A percentile compares a stretch with the other conserved stretches of the same genome.
Conservation (phyloP, 2,797 vertebrate genomes). For the Phalloptychus januarius region DNA sequence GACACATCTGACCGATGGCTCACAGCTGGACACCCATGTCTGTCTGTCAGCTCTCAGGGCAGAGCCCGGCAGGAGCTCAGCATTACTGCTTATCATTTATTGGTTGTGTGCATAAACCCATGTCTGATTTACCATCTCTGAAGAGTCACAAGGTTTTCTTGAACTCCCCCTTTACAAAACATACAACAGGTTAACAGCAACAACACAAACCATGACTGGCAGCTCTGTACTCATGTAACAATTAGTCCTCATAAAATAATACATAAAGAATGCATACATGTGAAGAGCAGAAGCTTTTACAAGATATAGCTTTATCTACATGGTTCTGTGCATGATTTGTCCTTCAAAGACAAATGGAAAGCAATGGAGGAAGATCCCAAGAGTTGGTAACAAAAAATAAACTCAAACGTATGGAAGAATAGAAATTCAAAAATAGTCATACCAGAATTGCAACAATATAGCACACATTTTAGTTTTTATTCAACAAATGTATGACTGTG, state of each 20-base stretch:
- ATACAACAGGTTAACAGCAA: slow-evolving; percentile 47
- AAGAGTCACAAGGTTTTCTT: slow-evolving; percentile 31
- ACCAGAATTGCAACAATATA: slow-evolving; percentile 65
- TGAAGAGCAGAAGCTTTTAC: slow-evolving; percentile 39
- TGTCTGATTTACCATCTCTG: slow-evolving; percentile 33
- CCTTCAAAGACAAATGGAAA: slow-evolving; percentile 49
- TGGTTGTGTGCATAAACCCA: slow-evolving; percentile 40
- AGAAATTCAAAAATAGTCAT: slow-evolving; percentile 61
- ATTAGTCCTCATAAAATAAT: slow-evolving; percentile 46
- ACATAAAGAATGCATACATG: slow-evolving; percentile 54
- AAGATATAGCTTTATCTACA: slow-evolving; percentile 60
- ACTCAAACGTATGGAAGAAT: slow-evolving; percentile 49
- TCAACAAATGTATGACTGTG: slow-evolving; percentile 55
- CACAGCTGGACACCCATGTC: slow-evolving; percentile 71
- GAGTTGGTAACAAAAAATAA: slow-evolving; percentile 49
- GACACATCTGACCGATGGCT: slow-evolving; percentile 68
- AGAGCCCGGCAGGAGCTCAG: slow-evolving; percentile 43
- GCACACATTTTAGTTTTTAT: slow-evolving; percentile 51
- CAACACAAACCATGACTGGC: slow-evolving; percentile 55
- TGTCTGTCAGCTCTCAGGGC: slow-evolving; percentile 57
- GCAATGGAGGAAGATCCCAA: slow-evolving; percentile 65
- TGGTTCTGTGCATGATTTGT: slow-evolving; percentile 45
- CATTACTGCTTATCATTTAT: slow-evolving; percentile 52
- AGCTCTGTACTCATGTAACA: slow-evolving; percentile 54
- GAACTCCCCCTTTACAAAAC: slow-evolving; percentile 3